A percentile compares a stretch with the other conserved stretches of the same genome.
Conservation (phyloP, 2,888 invertebrate genomes). For the Volucella bombylans region DNA sequence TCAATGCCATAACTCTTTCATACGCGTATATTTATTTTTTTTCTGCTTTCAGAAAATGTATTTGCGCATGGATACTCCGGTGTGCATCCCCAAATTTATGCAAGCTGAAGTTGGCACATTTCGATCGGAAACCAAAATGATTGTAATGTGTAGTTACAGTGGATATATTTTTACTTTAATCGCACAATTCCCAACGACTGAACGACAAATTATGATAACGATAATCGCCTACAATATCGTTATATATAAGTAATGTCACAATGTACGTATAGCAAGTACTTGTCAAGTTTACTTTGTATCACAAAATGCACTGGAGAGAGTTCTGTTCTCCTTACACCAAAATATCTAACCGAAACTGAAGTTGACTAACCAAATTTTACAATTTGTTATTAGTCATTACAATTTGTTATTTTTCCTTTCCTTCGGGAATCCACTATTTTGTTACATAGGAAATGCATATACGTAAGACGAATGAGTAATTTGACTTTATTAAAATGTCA, state of each 20-base stretch:
- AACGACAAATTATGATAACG: constrained; percentile 53
- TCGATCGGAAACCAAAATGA: constrained; percentile 32
- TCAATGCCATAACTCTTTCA: background rate
- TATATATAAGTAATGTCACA: background rate
- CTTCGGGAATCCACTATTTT: no score
- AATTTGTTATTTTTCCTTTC: no score
- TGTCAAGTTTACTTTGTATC: constrained; percentile 41
- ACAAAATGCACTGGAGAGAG: background rate
- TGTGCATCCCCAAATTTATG: background rate
- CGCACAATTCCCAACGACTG: constrained; percentile 29
- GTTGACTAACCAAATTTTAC: no score
- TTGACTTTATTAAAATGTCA: no score
- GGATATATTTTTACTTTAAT: constrained; percentile 33
- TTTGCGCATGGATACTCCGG: background rate
- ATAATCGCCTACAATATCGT: constrained; percentile 35
- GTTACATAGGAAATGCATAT: no score
- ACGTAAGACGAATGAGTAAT: no score
- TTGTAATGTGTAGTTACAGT: constrained; percentile 23
- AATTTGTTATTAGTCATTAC: no score
- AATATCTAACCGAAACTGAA: no score
- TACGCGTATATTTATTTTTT: background rate
- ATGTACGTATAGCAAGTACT: constrained; percentile 24
- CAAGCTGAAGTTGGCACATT: constrained; percentile 33
- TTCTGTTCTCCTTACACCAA: no score
- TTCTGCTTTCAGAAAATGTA: background rate